Conservation (phyloP, 2,113 vertebrate genomes). For the Sminthopsis crassicaudata region DNA sequence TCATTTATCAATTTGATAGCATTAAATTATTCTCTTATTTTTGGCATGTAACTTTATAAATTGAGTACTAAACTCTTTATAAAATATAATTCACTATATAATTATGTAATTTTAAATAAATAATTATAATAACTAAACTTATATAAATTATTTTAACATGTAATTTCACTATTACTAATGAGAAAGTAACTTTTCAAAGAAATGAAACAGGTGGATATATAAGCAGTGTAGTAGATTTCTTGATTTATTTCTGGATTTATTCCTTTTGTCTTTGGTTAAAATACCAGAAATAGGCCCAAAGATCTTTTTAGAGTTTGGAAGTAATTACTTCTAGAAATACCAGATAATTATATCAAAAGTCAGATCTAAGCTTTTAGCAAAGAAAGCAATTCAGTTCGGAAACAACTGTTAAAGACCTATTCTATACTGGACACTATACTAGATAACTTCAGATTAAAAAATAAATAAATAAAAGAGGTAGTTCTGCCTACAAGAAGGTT, state of each 20-base stretch:
- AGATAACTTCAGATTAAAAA: not conserved
- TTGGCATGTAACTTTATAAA: slow-evolving; percentile 41
- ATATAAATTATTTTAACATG: not conserved
- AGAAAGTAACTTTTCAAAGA: slow-evolving; percentile 56
- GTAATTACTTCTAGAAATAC: not conserved
- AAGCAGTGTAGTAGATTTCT: not conserved
- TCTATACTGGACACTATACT: not conserved
- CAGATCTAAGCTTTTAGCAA: not conserved
- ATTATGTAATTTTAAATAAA: not conserved
- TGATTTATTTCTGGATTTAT: not conserved
- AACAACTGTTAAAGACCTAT: not conserved
- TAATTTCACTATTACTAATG: slow-evolving; percentile 15
- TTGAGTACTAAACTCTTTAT: slow-evolving; percentile 16
- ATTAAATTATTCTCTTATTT: slow-evolving; percentile 54
- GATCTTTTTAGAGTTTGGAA: not conserved
- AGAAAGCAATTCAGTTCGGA: not conserved
- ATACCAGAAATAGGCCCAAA: not conserved
- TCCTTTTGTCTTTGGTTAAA: slow-evolving; percentile 11
- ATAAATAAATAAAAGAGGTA: not conserved
- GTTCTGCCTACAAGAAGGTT: not conserved
- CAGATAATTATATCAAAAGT: not conserved
- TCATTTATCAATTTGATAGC: slow-evolving; percentile 46
- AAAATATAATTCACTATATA: slow-evolving; percentile 28
- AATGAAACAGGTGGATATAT: slow-evolving; percentile 21
- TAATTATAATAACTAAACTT: not conserved